phyloP scores from a whole-genome alignment of 2,888 invertebrate genomes.

The Molorchus minor region DNA sequence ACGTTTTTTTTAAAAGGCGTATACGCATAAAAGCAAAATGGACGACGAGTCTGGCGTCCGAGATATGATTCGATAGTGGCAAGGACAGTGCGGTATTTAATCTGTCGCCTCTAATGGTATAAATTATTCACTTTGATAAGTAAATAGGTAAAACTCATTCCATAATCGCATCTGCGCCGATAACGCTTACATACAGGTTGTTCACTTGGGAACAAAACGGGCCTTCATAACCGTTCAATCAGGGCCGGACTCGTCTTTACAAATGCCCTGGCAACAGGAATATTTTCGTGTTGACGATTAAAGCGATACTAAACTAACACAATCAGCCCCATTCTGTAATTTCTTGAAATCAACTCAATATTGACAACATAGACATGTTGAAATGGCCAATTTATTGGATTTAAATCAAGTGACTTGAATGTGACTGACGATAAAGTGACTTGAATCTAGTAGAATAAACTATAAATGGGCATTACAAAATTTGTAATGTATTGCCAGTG shows the following conservation, averaged over 20 bases:
- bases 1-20: conserved; percentile 42
- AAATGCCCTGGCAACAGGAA: no score
- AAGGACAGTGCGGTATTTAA: conserved; percentile 61
- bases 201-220: conserved; percentile 43
- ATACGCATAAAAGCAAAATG: conserved; percentile 50
- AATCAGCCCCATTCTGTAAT: no score
- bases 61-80: conserved; percentile 61
- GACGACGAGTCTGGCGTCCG: conserved; percentile 51
- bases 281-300: no score
- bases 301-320: no score
- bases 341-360: no score
- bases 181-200: conserved; percentile 39
- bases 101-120: conserved; percentile 61
- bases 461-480: no score
- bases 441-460: no score
- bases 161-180: conserved; percentile 52
- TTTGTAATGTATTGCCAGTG: no score
- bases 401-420: no score
- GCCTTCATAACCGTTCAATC: conserved; percentile 33
- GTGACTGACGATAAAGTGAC: no score
- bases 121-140: conserved; percentile 61
- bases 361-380: no score
- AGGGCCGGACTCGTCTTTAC: neutral
- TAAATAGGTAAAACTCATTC: conserved; percentile 61
- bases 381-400: no score